Evolutionary conservation across 2,113 vertebrate genomes (phyloP).

Genomic region (Anarrhichthys ocellatus): DNA sequence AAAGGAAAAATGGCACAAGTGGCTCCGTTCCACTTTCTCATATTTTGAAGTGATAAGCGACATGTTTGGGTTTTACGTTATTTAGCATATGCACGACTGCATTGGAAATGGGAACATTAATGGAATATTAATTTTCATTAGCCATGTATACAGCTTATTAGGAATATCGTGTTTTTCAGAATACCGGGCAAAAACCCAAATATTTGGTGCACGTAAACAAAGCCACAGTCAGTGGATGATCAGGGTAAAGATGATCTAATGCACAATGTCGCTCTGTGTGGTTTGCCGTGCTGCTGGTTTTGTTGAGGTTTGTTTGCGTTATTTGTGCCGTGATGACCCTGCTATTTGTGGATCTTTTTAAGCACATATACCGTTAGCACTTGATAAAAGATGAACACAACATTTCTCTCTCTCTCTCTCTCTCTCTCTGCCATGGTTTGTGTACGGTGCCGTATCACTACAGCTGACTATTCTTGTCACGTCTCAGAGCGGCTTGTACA

Average conservation of each 20-base stretch:
- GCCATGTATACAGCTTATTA: not conserved
- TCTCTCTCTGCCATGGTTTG: not conserved
- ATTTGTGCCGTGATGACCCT: slow-evolving; percentile 19
- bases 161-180: not conserved
- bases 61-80: not conserved
- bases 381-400: slow-evolving; percentile 18
- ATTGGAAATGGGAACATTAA: not conserved
- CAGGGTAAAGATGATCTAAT: not conserved
- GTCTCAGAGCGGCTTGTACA: slow-evolving; percentile 5
- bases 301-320: slow-evolving; percentile 4
- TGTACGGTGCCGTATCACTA: not conserved
- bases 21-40: no score
- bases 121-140: not conserved
- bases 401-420: not conserved
- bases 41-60: no score
- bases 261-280: not conserved
- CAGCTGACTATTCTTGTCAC: slow-evolving; percentile 29
- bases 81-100: not conserved
- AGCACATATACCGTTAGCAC: slow-evolving; percentile 4
- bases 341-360: slow-evolving; percentile 33
- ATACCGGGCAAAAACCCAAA: not conserved
- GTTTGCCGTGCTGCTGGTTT: slow-evolving; percentile 1
- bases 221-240: not conserved
- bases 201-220: no score
- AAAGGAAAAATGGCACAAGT: no score